Evolutionary conservation across 2,888 invertebrate species (phyloP).

Genomic region (Notodonta ziczac): DNA sequence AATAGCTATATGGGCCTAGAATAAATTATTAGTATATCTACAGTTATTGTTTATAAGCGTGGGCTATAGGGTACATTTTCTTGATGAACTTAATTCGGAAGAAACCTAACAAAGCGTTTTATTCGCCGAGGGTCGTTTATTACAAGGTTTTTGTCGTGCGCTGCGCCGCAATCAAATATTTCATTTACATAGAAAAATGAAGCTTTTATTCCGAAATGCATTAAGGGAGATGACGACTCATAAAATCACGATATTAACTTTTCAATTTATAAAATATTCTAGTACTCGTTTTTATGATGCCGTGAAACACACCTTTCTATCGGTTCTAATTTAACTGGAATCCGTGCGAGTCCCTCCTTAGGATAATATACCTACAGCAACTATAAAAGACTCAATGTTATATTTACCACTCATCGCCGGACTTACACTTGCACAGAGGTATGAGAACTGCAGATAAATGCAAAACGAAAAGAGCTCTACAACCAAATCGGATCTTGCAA

Average conservation of each 20-base stretch:
- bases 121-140: slow-evolving; percentile 33
- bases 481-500: not conserved
- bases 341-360: no score
- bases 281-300: no score
- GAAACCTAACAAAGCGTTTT: no score
- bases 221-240: no score
- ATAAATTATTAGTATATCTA: slow-evolving; percentile 13
- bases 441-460: slow-evolving; percentile 48
- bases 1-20: slow-evolving; percentile 57
- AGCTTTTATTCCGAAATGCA: slow-evolving; percentile 24
- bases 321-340: no score
- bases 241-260: no score
- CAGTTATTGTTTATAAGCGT: not conserved
- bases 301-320: no score
- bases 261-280: no score
- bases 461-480: not conserved
- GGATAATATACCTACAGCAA: no score
- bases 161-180: slow-evolving; percentile 40
- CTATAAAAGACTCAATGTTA: slow-evolving; percentile 55
- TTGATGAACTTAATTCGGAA: no score
- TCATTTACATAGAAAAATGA: slow-evolving; percentile 38
- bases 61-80: not conserved
- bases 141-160: slow-evolving; percentile 36
- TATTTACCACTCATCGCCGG: slow-evolving; percentile 50
- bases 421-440: slow-evolving; percentile 45